Evolutionary conservation across 2,888 invertebrate genomes (phyloP).

Genomic region (Neocrepidodera transversa): DNA sequence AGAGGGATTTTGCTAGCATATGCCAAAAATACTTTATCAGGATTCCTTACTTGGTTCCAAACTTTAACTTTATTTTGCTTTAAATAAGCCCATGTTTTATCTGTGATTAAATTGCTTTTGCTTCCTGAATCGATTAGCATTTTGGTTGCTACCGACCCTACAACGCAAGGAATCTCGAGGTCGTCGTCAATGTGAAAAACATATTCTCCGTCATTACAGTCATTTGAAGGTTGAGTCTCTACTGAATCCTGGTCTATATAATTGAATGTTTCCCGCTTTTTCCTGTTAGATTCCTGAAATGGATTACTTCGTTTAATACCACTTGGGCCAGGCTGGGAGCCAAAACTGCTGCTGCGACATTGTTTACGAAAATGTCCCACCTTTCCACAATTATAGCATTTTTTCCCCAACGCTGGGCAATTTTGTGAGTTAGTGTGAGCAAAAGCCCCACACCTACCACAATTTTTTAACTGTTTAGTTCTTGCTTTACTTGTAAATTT

Average conservation of each 20-base stretch:
- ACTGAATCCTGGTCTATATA: neutral
- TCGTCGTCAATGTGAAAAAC: slow-evolving; percentile 29
- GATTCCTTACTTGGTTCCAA: slow-evolving; percentile 30
- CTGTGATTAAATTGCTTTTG: slow-evolving; percentile 38
- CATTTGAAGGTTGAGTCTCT: neutral
- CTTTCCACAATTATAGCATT: neutral
- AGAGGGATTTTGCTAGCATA: slow-evolving; percentile 33
- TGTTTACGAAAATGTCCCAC: neutral
- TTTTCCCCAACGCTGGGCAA: neutral
- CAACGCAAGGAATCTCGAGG: slow-evolving; percentile 9
- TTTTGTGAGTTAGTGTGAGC: too few species aligned
- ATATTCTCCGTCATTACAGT: slow-evolving; percentile 13
- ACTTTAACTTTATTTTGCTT: slow-evolving; percentile 33
- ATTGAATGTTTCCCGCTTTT: too few species aligned
- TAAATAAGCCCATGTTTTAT: slow-evolving; percentile 36
- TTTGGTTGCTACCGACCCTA: slow-evolving; percentile 34
- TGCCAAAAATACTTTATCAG: slow-evolving; percentile 25
- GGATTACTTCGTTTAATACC: too few species aligned
- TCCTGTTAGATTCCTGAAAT: too few species aligned
- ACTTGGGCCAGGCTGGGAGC: too few species aligned
- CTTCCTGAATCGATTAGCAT: slow-evolving; percentile 44
- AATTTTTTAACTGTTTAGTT: too few species aligned
- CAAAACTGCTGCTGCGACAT: too few species aligned
- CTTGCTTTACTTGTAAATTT: neutral
- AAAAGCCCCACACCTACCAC: too few species aligned